Percentiles rank a stretch among this genome's conserved stretches.
phyloP scores from a whole-genome alignment of 2,797 vertebrate species.

The Sebastes trivittatus region DNA sequence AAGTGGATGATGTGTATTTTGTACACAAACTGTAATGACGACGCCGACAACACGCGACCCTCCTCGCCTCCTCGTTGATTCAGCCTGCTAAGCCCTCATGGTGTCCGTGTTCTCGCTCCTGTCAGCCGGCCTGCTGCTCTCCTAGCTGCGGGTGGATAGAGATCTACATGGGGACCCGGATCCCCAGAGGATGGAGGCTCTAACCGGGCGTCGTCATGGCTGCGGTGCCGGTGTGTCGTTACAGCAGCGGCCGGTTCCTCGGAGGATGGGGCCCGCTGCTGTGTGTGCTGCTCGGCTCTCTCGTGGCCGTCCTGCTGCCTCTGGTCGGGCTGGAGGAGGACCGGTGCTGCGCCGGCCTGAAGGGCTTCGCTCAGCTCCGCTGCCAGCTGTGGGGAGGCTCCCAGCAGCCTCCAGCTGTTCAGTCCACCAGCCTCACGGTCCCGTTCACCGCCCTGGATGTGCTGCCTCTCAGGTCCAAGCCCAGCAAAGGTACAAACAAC shows the following conservation, averaged over 20 bases:
- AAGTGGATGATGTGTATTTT: slow-evolving; percentile 60
- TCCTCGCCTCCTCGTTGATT: background rate
- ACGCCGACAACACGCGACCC: background rate
- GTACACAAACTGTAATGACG: slow-evolving; percentile 2
- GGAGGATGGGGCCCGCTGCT: slow-evolving; percentile 86
- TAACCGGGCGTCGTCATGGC: slow-evolving; percentile 72
- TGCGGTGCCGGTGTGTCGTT: slow-evolving; percentile 71
- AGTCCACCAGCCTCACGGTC: slow-evolving; percentile 89
- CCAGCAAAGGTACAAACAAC: slow-evolving; percentile 83
- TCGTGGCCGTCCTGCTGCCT: slow-evolving; percentile 86
- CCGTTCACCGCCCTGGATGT: slow-evolving; percentile 84
- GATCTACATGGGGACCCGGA: slow-evolving; percentile 47
- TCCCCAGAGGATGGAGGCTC: slow-evolving; percentile 52
- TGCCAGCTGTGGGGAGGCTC: slow-evolving; percentile 80
- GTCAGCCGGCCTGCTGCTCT: slow-evolving; percentile 14
- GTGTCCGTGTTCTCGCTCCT: background rate
- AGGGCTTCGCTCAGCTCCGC: slow-evolving; percentile 84
- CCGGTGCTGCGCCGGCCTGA: slow-evolving; percentile 80
- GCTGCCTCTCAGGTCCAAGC: slow-evolving; percentile 85
- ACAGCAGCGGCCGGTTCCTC: slow-evolving; percentile 72
- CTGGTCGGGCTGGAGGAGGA: slow-evolving; percentile 85
- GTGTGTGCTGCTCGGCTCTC: slow-evolving; percentile 83
- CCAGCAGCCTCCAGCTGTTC: slow-evolving; percentile 53
- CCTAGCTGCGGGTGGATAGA: background rate
- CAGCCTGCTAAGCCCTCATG: background rate